Conservation (phyloP, 2,113 vertebrate species). For the Sander vitreus region DNA sequence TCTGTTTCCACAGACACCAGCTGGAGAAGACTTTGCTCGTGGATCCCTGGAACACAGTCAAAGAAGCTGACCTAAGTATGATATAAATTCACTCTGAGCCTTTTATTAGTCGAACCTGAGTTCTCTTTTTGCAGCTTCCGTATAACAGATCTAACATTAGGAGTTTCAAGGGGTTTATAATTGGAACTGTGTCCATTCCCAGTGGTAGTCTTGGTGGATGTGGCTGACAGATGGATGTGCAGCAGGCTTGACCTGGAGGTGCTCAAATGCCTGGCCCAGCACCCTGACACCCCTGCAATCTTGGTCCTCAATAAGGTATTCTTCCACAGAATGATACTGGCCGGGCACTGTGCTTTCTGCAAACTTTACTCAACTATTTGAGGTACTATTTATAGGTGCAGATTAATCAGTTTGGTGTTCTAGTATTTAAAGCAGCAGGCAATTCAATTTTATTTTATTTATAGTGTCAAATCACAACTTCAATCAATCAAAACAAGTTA, state of each 20-base stretch:
- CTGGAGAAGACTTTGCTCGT: slow-evolving; percentile 89
- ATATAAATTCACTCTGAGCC: neutral
- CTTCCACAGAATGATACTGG: neutral
- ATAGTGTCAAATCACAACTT: too few relatives aligned
- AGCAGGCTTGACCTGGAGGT: slow-evolving; percentile 86
- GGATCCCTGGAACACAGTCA: slow-evolving; percentile 91
- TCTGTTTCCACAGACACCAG: slow-evolving; percentile 86
- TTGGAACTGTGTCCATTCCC: slow-evolving; percentile 45
- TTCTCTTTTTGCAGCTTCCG: neutral
- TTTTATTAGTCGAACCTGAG: neutral
- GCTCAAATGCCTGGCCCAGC: slow-evolving; percentile 86
- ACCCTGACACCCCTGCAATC: slow-evolving; percentile 88
- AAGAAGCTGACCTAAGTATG: slow-evolving; percentile 90
- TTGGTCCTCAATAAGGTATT: slow-evolving; percentile 95
- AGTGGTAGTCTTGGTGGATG: slow-evolving; percentile 94
- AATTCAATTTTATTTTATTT: too few relatives aligned
- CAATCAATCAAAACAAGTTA: too few relatives aligned
- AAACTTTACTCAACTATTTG: neutral
- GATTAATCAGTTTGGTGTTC: slow-evolving; percentile 4
- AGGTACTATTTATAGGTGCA: neutral
- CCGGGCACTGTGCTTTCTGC: neutral
- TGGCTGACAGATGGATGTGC: slow-evolving; percentile 90
- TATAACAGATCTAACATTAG: neutral
- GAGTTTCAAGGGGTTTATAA: neutral
- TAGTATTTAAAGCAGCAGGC: slow-evolving; percentile 5